Percentiles rank a stretch among this genome's conserved stretches.
phyloP scores from a whole-genome alignment of 2,888 invertebrate genomes.

The Leptothorax acervorum region DNA sequence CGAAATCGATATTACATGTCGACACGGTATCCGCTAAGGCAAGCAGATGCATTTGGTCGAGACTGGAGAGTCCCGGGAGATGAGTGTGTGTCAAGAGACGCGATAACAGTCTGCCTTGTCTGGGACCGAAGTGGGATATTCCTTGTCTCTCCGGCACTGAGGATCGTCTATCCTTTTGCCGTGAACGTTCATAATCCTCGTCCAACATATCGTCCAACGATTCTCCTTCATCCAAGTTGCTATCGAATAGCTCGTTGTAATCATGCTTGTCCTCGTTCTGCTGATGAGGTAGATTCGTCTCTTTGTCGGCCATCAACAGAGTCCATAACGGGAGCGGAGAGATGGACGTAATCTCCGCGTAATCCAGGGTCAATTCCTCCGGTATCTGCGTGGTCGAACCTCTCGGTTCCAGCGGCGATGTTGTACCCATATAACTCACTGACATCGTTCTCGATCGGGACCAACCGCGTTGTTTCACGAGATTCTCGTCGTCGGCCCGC shows the following conservation, averaged over 20 bases:
- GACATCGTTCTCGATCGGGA: conserved; percentile 95
- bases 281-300: conserved; percentile 86
- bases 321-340: conserved; percentile 99
- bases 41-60: conserved; percentile 99
- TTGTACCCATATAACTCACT: conserved; percentile 93
- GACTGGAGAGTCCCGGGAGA: conserved; percentile 96
- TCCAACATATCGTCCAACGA: conserved; percentile 93
- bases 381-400: conserved; percentile 93
- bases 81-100: conserved; percentile 97
- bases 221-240: conserved; percentile 92
- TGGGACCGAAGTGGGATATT: conserved; percentile 94
- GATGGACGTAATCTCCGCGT: conserved; percentile 98
- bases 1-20: conserved; percentile 95
- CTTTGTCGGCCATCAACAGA: conserved; percentile 96
- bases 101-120: conserved; percentile 94
- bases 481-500: conserved; percentile 86
- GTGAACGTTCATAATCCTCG: conserved; percentile 88
- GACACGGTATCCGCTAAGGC: conserved; percentile 99
- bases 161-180: conserved; percentile 89
- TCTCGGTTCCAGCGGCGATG: conserved; percentile 92
- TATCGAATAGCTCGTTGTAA: conserved; percentile 96
- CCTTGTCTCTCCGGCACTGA: conserved; percentile 91
- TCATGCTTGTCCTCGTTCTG: conserved; percentile 88
- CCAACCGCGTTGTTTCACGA: conserved; percentile 89
- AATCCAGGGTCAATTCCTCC: conserved; percentile 95